A percentile compares a stretch with the other conserved stretches of the same genome.
Evolutionary conservation across 2,797 vertebrate genomes (phyloP).

Genomic region (Chrosomus eos): DNA sequence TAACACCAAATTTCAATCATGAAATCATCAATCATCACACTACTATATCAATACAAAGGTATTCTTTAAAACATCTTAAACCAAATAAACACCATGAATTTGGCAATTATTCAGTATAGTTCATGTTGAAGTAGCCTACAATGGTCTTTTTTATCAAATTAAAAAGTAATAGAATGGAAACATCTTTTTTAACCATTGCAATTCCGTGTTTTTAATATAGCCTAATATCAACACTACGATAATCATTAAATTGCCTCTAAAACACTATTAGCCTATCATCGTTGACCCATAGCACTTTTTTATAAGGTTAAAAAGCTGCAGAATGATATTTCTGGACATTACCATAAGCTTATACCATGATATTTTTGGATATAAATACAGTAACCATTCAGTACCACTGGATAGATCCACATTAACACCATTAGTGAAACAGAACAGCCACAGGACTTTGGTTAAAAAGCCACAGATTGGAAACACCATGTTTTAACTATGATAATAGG

Average conservation of each 20-base stretch:
- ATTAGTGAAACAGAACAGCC: neutral
- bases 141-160: neutral
- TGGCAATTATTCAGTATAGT: neutral
- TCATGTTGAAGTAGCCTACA: neutral
- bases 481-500: neutral
- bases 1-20: neutral
- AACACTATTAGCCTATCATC: neutral
- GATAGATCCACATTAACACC: neutral
- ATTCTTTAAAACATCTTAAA: neutral
- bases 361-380: neutral
- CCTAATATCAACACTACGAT: too few relatives aligned
- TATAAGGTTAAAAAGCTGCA: neutral
- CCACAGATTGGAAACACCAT: neutral
- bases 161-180: neutral
- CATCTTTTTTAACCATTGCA: neutral
- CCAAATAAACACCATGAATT: neutral
- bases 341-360: neutral
- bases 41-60: neutral
- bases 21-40: neutral
- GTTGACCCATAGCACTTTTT: neutral
- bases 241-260: neutral
- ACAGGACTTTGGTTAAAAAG: neutral
- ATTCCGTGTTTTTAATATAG: neutral
- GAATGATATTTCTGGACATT: neutral
- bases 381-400: neutral